phyloP scores from a whole-genome alignment of 2,113 vertebrate genomes.

The Sceloporus undulatus region DNA sequence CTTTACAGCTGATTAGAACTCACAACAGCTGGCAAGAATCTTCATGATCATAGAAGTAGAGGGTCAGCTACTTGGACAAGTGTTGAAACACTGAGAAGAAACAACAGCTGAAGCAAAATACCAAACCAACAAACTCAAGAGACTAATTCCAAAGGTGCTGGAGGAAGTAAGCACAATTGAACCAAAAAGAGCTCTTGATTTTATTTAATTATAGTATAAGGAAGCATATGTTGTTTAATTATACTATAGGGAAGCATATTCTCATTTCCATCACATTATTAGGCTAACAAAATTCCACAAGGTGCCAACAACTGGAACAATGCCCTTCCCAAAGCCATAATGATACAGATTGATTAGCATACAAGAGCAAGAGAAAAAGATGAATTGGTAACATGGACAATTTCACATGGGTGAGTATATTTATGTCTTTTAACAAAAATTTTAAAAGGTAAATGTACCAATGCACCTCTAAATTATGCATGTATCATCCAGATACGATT shows the following conservation, averaged over 20 bases:
- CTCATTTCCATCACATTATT: not conserved
- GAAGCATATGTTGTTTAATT: not conserved
- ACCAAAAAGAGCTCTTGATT: not conserved
- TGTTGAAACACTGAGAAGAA: not conserved
- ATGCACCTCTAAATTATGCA: not conserved
- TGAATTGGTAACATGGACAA: not conserved
- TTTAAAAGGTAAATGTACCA: not conserved
- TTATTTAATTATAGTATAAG: no score
- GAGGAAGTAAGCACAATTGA: no score
- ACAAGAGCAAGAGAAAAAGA: not conserved
- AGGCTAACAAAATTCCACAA: not conserved
- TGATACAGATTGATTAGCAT: not conserved
- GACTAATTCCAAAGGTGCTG: no score
- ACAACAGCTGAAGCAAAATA: not conserved
- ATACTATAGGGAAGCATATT: not conserved
- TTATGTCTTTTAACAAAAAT: not conserved
- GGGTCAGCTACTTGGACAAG: not conserved
- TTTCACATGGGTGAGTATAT: not conserved
- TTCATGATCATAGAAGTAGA: not conserved
- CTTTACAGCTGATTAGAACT: not conserved
- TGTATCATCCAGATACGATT: not conserved
- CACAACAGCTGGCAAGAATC: not conserved
- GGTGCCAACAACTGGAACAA: not conserved
- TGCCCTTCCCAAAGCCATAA: not conserved
- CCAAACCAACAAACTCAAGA: no score